Evolutionary conservation across 2,797 vertebrate genomes (phyloP).

Genomic region (Sardinella longiceps): DNA sequence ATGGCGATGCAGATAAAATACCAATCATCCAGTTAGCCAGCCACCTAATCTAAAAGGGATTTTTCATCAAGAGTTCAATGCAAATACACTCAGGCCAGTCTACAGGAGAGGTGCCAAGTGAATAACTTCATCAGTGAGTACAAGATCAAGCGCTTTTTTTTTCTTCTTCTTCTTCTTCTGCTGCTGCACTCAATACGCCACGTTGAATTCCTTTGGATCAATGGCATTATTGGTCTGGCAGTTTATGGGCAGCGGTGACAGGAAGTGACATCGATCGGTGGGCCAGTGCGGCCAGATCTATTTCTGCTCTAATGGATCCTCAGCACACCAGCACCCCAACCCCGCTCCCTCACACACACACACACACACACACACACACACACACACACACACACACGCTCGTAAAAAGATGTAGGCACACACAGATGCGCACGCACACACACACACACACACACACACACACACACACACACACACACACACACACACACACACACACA

Average conservation of each 20-base stretch:
- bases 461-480: not conserved
- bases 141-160: not conserved
- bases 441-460: not conserved
- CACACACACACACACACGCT: not conserved
- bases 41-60: not conserved
- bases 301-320: slow-evolving; percentile 8
- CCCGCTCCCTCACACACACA: not conserved
- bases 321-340: not conserved
- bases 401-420: not conserved
- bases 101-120: not conserved
- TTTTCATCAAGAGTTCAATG: not conserved
- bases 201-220: not conserved
- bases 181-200: not conserved
- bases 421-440: not conserved
- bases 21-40: not conserved
- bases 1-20: not conserved
- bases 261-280: not conserved
- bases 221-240: not conserved
- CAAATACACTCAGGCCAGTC: not conserved
- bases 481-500: not conserved
- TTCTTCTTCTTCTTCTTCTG: no score
- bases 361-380: not conserved
- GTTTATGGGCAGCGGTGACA: slow-evolving; percentile 8
- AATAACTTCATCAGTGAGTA: not conserved
- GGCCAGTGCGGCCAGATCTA: not conserved